These are phyloP conservation scores for Papilio elwesi DNA, from an alignment of 2,888 invertebrate genomes.

Conservation along the genomic window DNA sequence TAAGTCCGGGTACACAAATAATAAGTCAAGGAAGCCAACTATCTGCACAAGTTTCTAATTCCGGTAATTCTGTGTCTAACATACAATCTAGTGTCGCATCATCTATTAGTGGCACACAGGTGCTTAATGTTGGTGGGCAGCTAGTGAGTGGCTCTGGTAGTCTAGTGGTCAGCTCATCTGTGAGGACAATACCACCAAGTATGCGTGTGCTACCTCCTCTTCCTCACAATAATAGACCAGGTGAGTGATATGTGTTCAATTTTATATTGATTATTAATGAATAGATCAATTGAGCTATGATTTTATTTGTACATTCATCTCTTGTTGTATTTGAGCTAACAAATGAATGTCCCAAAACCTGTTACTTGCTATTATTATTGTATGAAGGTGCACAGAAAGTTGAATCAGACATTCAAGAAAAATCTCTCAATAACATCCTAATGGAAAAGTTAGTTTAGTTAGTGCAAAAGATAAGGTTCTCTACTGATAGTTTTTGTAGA, in stretches of 20 bases:
- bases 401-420: not conserved
- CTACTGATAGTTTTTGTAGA: not conserved
- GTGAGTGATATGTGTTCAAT: constrained; percentile 50
- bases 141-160: constrained; percentile 67
- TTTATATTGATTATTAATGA: not conserved
- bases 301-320: not conserved
- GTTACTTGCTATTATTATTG: not conserved
- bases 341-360: too few species aligned
- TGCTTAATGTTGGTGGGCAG: constrained; percentile 71
- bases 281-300: not conserved
- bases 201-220: constrained; percentile 75
- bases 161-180: constrained; percentile 72
- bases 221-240: constrained; percentile 73
- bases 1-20: constrained; percentile 76
- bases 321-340: too few species aligned
- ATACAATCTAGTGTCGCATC: constrained; percentile 63
- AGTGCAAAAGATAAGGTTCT: not conserved
- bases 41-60: constrained; percentile 66
- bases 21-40: constrained; percentile 78
- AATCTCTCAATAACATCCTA: not conserved
- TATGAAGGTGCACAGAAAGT: not conserved
- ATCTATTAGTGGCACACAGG: constrained; percentile 63
- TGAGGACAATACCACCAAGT: constrained; percentile 72
- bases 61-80: constrained; percentile 56
- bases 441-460: not conserved